These are phyloP conservation scores for Lepisosteus osseus DNA, from an alignment of 2,113 vertebrate genomes.

Conservation along the genomic window DNA sequence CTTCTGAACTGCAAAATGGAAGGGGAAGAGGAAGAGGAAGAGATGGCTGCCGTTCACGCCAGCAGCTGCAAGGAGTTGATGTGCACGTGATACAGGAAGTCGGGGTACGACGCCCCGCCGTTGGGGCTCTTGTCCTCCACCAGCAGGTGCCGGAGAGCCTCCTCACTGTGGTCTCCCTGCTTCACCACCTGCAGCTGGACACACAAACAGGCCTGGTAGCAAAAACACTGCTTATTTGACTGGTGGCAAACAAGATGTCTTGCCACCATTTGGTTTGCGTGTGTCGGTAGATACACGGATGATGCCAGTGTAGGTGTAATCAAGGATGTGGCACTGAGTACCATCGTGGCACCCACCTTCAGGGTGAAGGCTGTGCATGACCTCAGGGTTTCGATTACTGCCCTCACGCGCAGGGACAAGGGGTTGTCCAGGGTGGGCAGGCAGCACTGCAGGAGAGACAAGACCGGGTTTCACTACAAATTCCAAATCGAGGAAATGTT, in stretches of 20 bases:
- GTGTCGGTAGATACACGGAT: no score
- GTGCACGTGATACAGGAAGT: conserved; percentile 72
- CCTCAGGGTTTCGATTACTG: conserved; percentile 46
- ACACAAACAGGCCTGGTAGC: not conserved
- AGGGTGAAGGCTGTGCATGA: conserved; percentile 35
- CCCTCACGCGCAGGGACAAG: conserved; percentile 47
- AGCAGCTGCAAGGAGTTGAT: conserved; percentile 59
- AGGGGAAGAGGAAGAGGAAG: not conserved
- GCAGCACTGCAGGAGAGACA: conserved; percentile 45
- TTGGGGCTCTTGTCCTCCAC: conserved; percentile 74
- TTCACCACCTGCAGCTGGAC: conserved; percentile 62
- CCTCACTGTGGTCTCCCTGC: conserved; percentile 63
- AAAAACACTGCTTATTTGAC: not conserved
- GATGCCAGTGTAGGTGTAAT: not conserved
- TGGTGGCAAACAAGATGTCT: no score
- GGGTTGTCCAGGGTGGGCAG: conserved; percentile 57
- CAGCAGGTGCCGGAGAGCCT: conserved; percentile 62
- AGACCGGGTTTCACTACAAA: not conserved
- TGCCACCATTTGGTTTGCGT: not conserved
- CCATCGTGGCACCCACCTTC: conserved; percentile 45
- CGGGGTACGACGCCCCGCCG: conserved; percentile 68
- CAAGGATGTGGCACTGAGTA: not conserved
- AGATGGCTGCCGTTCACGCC: conserved; percentile 36
- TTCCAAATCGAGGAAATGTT: no score
- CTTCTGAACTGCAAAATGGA: no score